phyloP scores from a whole-genome alignment of 2,113 vertebrate species.

The Scomber scombrus region DNA sequence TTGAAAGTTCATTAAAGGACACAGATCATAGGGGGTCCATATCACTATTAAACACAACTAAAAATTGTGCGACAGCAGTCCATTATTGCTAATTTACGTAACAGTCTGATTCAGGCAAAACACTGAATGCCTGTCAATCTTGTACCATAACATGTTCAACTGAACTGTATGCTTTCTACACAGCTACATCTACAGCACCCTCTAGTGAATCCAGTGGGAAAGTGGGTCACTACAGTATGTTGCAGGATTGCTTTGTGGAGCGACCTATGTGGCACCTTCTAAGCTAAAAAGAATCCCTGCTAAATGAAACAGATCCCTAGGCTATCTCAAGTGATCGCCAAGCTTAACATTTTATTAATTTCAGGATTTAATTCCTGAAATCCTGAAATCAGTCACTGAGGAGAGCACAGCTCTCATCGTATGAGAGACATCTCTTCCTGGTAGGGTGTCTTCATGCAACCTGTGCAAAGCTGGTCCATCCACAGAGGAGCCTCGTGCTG shows the following conservation, averaged over 20 bases:
- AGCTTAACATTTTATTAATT: slow-evolving; percentile 13
- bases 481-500: slow-evolving; percentile 90
- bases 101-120: slow-evolving; percentile 1
- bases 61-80: slow-evolving; percentile 40
- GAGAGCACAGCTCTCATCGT: slow-evolving; percentile 75
- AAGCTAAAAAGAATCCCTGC: slow-evolving; percentile 24
- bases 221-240: slow-evolving; percentile 7
- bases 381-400: slow-evolving; percentile 38
- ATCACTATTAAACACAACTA: too few species aligned
- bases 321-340: slow-evolving; percentile 40
- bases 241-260: background rate
- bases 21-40: too few species aligned
- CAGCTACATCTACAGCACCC: slow-evolving; percentile 45
- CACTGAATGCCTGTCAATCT: background rate
- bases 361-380: background rate
- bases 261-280: slow-evolving; percentile 9
- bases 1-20: too few species aligned
- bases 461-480: slow-evolving; percentile 91
- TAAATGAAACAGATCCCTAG: slow-evolving; percentile 5
- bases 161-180: background rate
- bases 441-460: slow-evolving; percentile 88
- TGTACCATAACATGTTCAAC: background rate
- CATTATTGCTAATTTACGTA: background rate
- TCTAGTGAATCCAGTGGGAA: slow-evolving; percentile 39
- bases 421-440: slow-evolving; percentile 89